phyloP scores from a whole-genome alignment of 2,113 vertebrate genomes.

The Stomatorhinus ivindoensis region DNA sequence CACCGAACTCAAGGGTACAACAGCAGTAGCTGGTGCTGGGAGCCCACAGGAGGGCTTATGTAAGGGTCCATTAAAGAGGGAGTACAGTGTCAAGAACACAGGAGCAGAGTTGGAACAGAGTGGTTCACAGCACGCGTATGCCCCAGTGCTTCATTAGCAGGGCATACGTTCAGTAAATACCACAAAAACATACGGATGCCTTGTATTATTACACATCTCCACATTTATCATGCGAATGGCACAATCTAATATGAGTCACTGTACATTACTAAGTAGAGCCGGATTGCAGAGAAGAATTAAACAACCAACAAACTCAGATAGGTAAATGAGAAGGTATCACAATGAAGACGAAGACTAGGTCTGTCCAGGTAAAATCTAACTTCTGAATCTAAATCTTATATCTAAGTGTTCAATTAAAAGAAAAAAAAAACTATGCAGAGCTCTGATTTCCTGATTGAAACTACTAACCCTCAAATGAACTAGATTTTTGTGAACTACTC shows the following conservation, averaged over 20 bases:
- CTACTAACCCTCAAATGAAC: constrained; percentile 18
- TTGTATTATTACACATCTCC: background rate
- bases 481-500: constrained; percentile 17
- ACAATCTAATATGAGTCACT: background rate
- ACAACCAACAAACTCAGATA: background rate
- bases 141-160: background rate
- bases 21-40: background rate
- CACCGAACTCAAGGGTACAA: constrained; percentile 10
- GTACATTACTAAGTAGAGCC: background rate
- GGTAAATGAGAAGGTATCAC: background rate
- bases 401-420: background rate
- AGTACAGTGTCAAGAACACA: background rate
- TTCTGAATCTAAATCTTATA: background rate
- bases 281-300: background rate
- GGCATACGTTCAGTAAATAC: background rate
- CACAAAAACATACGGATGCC: background rate
- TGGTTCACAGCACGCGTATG: too few species aligned
- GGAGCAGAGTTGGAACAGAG: background rate
- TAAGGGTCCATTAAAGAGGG: background rate
- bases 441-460: background rate
- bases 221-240: background rate
- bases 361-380: background rate
- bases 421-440: background rate
- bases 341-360: background rate
- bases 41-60: background rate